Conservation (phyloP, 2,888 invertebrate species). For the Temnothorax rugatulus region DNA sequence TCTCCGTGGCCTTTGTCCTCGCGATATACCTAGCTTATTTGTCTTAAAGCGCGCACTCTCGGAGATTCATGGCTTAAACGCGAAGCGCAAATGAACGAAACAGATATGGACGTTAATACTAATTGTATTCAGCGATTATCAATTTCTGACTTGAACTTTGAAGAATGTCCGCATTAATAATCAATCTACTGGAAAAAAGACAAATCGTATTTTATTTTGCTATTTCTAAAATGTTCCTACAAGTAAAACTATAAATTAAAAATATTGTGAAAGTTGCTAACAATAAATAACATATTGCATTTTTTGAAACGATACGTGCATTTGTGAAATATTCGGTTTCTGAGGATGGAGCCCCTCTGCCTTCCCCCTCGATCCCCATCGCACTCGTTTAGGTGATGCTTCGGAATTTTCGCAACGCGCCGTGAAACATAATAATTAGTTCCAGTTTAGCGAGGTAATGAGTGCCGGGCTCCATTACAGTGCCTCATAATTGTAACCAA, state of each 20-base stretch:
- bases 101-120: slow-evolving; percentile 33
- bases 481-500: slow-evolving; percentile 81
- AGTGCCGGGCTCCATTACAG: slow-evolving; percentile 74
- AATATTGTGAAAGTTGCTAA: neutral
- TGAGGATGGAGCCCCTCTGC: neutral
- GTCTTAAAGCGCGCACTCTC: slow-evolving; percentile 55
- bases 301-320: slow-evolving; percentile 3
- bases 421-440: slow-evolving; percentile 80
- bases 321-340: slow-evolving; percentile 4
- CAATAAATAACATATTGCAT: neutral
- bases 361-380: slow-evolving; percentile 2
- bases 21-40: slow-evolving; percentile 60
- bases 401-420: slow-evolving; percentile 73
- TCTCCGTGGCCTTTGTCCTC: slow-evolving; percentile 66
- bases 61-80: slow-evolving; percentile 12
- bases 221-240: neutral
- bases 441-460: slow-evolving; percentile 79
- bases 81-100: slow-evolving; percentile 12
- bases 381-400: slow-evolving; percentile 50
- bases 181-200: neutral
- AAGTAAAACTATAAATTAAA: neutral
- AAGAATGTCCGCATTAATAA: slow-evolving; percentile 2
- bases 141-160: neutral
- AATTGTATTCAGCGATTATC: slow-evolving; percentile 26
- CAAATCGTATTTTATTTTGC: neutral